These are phyloP conservation scores for Drosophila yakuba DNA, from an alignment of 1,140 invertebrate genomes.

Conservation along the genomic window DNA sequence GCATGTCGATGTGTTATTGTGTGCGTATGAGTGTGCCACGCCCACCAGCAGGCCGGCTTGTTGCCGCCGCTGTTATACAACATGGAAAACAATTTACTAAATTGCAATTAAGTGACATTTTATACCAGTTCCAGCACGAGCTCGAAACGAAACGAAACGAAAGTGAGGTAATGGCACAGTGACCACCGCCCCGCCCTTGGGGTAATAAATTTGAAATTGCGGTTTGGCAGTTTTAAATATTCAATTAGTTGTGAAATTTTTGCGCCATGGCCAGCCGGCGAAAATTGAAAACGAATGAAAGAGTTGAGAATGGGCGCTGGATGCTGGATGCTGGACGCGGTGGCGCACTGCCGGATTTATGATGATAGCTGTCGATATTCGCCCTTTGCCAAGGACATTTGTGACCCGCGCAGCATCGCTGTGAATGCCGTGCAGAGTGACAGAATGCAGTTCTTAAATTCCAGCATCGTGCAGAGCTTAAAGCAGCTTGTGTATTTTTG, in stretches of 20 bases:
- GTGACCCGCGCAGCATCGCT: background rate
- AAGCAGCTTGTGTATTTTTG: slow-evolving; percentile 31
- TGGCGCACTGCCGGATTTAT: slow-evolving; percentile 16
- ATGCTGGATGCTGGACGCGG: too few relatives aligned
- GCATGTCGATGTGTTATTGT: slow-evolving; percentile 5
- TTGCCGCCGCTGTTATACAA: slow-evolving; percentile 80
- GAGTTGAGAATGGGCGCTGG: background rate
- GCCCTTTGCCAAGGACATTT: slow-evolving; percentile 53
- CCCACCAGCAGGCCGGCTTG: slow-evolving; percentile 52
- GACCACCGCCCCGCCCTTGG: slow-evolving; percentile 14
- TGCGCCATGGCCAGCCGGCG: slow-evolving; percentile 44
- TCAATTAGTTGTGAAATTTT: slow-evolving; percentile 83
- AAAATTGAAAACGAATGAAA: slow-evolving; percentile 49
- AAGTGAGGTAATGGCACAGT: slow-evolving; percentile 47
- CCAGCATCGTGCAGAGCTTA: slow-evolving; percentile 26
- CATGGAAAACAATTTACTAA: slow-evolving; percentile 84
- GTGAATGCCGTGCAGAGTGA: too few relatives aligned
- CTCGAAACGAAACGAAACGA: background rate
- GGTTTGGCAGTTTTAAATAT: slow-evolving; percentile 84
- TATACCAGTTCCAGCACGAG: slow-evolving; percentile 49
- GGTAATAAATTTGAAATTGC: slow-evolving; percentile 84
- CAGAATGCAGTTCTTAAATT: slow-evolving; percentile 18
- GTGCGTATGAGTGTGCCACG: slow-evolving; percentile 9
- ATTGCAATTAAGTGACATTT: slow-evolving; percentile 85
- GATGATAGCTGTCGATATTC: slow-evolving; percentile 61